phyloP scores from a whole-genome alignment of 2,113 vertebrate genomes.

The Callithrix jacchus region DNA sequence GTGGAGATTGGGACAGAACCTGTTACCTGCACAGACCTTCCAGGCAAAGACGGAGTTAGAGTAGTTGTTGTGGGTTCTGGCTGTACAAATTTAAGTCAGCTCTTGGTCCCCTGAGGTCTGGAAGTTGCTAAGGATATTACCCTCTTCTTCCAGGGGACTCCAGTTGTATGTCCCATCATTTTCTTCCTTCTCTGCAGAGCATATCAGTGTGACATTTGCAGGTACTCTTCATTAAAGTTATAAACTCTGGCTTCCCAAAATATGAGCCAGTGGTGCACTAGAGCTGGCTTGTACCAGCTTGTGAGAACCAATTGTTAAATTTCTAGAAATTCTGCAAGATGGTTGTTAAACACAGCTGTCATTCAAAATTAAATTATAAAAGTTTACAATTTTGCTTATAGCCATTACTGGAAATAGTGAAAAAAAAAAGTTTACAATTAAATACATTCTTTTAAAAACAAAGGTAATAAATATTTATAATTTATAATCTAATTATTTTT shows the following conservation, averaged over 20 bases:
- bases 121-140: neutral
- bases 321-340: neutral
- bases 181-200: neutral
- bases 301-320: neutral
- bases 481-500: neutral
- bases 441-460: neutral
- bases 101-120: neutral
- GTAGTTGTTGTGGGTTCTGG: neutral
- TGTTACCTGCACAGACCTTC: neutral
- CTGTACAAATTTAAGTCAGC: constrained; percentile 25
- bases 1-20: neutral
- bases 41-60: neutral
- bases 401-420: no score
- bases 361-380: neutral
- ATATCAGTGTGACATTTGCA: constrained; percentile 22
- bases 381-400: neutral
- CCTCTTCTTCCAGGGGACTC: neutral
- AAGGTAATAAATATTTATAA: neutral
- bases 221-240: neutral
- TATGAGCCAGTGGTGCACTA: neutral
- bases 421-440: neutral
- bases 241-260: neutral
- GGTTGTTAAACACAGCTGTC: neutral
- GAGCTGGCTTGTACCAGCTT: neutral
- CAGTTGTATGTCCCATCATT: neutral